phyloP scores from a whole-genome alignment of 2,113 vertebrate genomes.

The Tretioscincus oriximinensis region DNA sequence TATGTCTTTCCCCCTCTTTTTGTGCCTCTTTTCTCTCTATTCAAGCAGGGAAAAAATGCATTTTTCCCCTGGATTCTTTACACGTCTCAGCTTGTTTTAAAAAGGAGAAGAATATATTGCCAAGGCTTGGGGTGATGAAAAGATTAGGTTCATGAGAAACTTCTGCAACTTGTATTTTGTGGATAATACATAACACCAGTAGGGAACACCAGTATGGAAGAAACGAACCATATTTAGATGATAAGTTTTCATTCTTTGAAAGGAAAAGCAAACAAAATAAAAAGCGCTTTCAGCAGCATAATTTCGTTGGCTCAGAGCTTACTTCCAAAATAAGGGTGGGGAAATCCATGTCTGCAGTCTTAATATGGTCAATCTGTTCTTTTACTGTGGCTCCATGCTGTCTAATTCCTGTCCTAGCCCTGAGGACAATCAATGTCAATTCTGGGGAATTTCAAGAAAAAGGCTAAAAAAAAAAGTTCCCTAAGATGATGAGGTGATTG shows the following conservation, averaged over 20 bases:
- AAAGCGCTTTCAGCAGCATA: neutral
- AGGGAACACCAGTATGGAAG: conserved; percentile 10
- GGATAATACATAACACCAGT: conserved; percentile 29
- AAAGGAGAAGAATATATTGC: neutral
- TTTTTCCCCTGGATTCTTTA: conserved; percentile 15
- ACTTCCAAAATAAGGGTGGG: neutral
- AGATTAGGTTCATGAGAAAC: conserved; percentile 21
- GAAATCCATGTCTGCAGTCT: neutral
- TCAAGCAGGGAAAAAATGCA: neutral
- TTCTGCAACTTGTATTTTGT: neutral
- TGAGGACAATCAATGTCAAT: neutral
- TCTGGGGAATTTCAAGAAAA: neutral
- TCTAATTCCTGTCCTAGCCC: neutral
- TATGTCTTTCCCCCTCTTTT: neutral
- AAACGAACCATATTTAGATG: neutral
- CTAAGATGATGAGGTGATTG: no score
- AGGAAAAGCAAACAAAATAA: neutral
- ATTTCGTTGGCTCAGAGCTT: neutral
- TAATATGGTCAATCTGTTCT: neutral
- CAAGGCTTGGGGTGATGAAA: neutral
- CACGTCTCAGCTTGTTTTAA: conserved; percentile 21
- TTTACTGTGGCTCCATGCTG: neutral
- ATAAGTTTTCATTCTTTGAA: conserved; percentile 23
- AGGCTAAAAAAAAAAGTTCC: neutral
- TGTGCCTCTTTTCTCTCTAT: neutral